Evolutionary conservation across 2,797 vertebrate genomes (phyloP), one percentile per base, ranked within the genome.

Genomic region (Lates japonicus): DNA sequence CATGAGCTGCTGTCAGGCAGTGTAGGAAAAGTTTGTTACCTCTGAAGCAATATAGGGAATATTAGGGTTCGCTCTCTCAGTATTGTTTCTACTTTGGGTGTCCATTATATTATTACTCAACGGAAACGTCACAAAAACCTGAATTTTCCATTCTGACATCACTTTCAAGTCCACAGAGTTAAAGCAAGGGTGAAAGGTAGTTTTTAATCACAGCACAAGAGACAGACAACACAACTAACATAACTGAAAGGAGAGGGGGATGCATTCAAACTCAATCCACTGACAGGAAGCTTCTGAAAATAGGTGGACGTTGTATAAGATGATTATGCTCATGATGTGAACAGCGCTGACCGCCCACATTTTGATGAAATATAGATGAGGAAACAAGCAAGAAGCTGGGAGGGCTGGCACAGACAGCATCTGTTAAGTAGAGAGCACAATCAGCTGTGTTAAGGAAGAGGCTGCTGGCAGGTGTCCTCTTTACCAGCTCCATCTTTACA

Each of bases 281-380:
- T 16, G 19, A 66, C 62, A 73, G 72, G 41, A 86, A 51, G 49
- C 48, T 31, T 10, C 7, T 65, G 17, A 73, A 72, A 77, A 77
- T n/a, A 42, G 73, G 48, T 49, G 61, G 52, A 78, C 74, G 54
- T 25, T 59, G 46, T 64, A 46, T 70, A 72, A 74, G 39, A 52
- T 37, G 52, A 64, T 84, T 84, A 76, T 3, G 72, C 35, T 63
- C 31, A 48, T 64, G 52, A 72, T 68, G 17, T 69, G 42, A 76
- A 54, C 70, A 58, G 69, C 6, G 19, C 13, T 74, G 70, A 81
- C 61, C 5, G 25, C 67, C 81, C 82, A 76, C 81, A 83, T 83
- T 49, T 63, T 69, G 57, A 81, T 83, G 78, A 82, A 88, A 89
- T 78, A 81, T 77, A 80, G 78, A 81, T 78, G 82, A 83, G 44